Percentiles rank a stretch among this genome's conserved stretches.
phyloP scores from a whole-genome alignment of 2,113 vertebrate species.

The Gulo gulo region DNA sequence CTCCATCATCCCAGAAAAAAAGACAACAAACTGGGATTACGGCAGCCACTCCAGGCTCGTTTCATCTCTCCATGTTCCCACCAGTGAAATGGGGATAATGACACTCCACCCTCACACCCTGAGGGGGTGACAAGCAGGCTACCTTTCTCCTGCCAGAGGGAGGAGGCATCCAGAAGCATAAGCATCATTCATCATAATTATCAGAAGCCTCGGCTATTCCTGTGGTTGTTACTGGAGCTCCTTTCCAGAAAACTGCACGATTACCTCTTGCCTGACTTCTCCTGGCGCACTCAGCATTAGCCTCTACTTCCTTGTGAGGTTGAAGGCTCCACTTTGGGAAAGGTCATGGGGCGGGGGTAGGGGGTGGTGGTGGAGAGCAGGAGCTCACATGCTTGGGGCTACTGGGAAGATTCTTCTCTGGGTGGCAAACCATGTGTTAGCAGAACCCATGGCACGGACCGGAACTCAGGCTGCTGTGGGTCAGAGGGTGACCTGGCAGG shows the following conservation, averaged over 20 bases:
- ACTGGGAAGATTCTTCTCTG: neutral
- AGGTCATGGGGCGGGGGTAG: fast-evolving
- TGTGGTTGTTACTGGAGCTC: neutral
- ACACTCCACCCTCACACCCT: neutral
- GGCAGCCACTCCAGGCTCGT: fast-evolving
- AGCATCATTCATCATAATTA: slow-evolving; percentile 38
- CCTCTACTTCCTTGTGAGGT: neutral
- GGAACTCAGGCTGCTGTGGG: fast-evolving
- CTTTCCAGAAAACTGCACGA: neutral
- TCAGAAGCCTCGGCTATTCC: neutral
- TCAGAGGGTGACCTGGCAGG: neutral
- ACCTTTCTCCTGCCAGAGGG: neutral
- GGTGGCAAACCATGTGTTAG: neutral
- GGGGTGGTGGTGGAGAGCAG: neutral
- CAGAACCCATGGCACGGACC: neutral
- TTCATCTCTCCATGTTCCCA: slow-evolving; percentile 50
- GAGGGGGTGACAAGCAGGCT: neutral
- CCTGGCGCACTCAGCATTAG: too few species aligned
- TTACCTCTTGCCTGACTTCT: neutral
- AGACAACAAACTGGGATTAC: neutral
- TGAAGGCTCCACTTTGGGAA: neutral
- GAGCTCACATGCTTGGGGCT: neutral
- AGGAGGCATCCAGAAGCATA: neutral
- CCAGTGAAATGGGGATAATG: slow-evolving; percentile 57
- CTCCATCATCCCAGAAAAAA: neutral